Conservation (phyloP, 2,888 invertebrate species). For the Muscina levida region DNA sequence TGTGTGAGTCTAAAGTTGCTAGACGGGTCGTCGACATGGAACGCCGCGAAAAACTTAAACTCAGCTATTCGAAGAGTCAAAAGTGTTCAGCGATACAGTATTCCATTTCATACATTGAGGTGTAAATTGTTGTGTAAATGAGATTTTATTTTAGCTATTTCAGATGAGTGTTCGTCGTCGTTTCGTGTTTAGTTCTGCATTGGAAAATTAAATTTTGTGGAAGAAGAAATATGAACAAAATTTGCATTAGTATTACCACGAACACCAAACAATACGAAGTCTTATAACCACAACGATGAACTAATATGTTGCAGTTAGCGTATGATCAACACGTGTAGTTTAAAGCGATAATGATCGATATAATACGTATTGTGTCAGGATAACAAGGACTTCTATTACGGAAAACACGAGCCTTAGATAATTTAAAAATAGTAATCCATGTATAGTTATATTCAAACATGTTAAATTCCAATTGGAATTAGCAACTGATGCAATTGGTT, state of each 20-base stretch:
- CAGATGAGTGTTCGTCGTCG: conserved; percentile 17
- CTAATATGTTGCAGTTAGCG: no score
- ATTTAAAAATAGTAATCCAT: no score
- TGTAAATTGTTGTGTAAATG: conserved; percentile 45
- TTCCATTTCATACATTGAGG: conserved; percentile 19
- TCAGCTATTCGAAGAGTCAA: conserved; percentile 32
- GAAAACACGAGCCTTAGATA: no score
- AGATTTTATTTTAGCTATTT: conserved; percentile 46
- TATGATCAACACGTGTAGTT: no score
- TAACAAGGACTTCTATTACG: no score
- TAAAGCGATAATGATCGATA: no score
- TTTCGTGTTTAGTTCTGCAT: conserved; percentile 16
- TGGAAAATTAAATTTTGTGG: neutral
- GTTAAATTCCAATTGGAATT: no score
- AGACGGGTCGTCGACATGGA: neutral
- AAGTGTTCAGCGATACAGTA: conserved; percentile 4
- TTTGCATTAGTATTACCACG: neutral
- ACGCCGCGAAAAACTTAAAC: conserved; percentile 24
- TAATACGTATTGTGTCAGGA: no score
- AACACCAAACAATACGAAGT: conserved; percentile 1
- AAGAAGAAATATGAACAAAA: conserved; percentile 24
- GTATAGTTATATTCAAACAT: no score
- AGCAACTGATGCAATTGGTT: no score
- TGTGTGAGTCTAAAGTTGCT: neutral
- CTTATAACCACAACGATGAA: neutral